Evolutionary conservation across 2,113 vertebrate genomes (phyloP), one percentile per base, ranked within the genome.

Genomic region (Petrocephalus microphthalmus): DNA sequence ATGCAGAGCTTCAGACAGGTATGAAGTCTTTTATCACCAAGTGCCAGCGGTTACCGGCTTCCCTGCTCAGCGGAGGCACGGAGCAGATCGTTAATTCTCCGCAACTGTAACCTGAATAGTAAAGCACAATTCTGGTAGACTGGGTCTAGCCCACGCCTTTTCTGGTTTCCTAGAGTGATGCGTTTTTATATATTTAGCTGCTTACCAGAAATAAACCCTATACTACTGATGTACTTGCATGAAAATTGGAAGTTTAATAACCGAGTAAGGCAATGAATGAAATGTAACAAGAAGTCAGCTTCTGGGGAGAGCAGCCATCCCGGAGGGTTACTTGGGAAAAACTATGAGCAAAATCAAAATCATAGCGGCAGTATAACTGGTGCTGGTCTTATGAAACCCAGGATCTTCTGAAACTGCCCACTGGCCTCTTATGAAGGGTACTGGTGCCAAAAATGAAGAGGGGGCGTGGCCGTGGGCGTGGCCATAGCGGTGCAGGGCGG

Each of bases 1-100:
- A 94, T 98, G 94, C 97, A 98, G 60, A 96, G 97, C 88, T 99
- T 98, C 95, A 95, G 98, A 96, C 97, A 98, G 97, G 98, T 99
- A 94, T 53, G 56, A 86, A 11, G 51, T 11, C 22, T 60, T 42
- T 42, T 45, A 7, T 81, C 42, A 20, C 57, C 8, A 49, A 42
- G 85, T 45, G 53, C 29, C 84, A 47, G 45, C 33, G 11, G 71
- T 78, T 42, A 42, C 19, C 71, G 1, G 20, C 7, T 49, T 45
- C 37, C 37, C 81, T 5, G 8, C 81, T 20, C 1, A 83, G 33
- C 81, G 7, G 45, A 83, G 10, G 45, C 8, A 83, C 42, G 20
- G 42, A 0, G 37, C 47, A 83, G 81, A 49, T 22, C 0, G 7
- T 20, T 11, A 20, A 82, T 82, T 82, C 8, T 47, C 19, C 17